Evolutionary conservation across 1,140 invertebrate species (phyloP).

Genomic region (Lordiphosa mommai): DNA sequence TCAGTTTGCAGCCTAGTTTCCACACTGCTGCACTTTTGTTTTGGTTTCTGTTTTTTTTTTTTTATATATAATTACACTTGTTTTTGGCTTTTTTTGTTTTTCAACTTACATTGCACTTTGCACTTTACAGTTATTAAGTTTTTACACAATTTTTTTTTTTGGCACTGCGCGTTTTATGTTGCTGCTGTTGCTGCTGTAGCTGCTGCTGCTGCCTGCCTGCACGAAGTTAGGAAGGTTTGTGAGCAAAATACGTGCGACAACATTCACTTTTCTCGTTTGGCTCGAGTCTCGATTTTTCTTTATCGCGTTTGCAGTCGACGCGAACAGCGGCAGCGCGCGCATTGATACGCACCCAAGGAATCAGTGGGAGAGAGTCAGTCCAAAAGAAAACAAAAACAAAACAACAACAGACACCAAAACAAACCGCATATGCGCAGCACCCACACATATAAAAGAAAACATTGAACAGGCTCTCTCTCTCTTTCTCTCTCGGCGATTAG

Average conservation of each 20-base stretch:
- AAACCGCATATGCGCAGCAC: conserved; percentile 11
- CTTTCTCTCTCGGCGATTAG: no score
- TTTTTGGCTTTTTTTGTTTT: neutral
- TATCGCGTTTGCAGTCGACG: conserved; percentile 61
- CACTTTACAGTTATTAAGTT: conserved; percentile 26
- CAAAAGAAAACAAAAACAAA: neutral
- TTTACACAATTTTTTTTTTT: conserved; percentile 11
- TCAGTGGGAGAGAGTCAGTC: conserved; percentile 14
- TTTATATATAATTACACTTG: neutral
- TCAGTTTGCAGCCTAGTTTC: neutral
- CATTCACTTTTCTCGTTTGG: conserved; percentile 73
- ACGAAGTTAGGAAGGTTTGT: conserved; percentile 73
- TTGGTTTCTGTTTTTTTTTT: neutral
- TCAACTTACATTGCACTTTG: conserved; percentile 38
- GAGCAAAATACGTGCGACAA: conserved; percentile 63
- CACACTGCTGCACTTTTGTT: neutral
- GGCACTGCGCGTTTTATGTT: conserved; percentile 9
- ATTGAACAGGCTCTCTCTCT: no score
- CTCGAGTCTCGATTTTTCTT: conserved; percentile 68
- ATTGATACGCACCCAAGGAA: neutral
- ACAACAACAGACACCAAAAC: conserved; percentile 31
- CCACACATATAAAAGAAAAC: no score
- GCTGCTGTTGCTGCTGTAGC: conserved; percentile 19
- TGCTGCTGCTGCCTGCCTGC: conserved; percentile 55
- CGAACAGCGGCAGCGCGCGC: neutral